Evolutionary conservation across 2,888 invertebrate species (phyloP), one percentile per base, ranked within the genome.

Genomic region (Flexamia atlantica): DNA sequence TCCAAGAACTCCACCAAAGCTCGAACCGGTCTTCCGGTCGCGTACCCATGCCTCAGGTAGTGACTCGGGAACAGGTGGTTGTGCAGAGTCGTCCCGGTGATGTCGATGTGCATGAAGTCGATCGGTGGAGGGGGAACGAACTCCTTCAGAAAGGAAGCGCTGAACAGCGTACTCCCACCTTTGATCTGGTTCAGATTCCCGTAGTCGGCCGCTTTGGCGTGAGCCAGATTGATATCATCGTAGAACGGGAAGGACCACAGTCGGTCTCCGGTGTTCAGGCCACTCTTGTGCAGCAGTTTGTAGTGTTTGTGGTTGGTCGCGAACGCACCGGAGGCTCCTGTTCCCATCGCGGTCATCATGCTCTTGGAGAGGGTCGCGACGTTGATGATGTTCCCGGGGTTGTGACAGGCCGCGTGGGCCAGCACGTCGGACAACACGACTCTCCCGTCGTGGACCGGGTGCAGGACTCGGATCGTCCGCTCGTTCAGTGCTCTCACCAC

Each of bases 311-410:
- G 90, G 0, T 92, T 92, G 84, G 92, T 93, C n/a, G 92, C 91
- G 88, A 92, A 94, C 0, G 92, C 91, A n/a, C 92, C 94, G 0
- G 92, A 89, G 0, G 92, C 92, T 12, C 90, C 91, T 40, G 90
- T 90, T 0, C 94, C 94, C 30, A 94, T 88, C 0, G 92, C 92
- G 60, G 91, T 90, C 79, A 89, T 89, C 80, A 93, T 91, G 12
- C 93, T 93, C 25, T 91, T 92, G 40, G 83, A 83, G 5, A 95
- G 90, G 40, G 95, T 95, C 30, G 94, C 95, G 86, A 97, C 92
- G 88, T 95, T 95, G 25, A 96, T 89, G 46, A 95, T 92, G 25
- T 94, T 90, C 53, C 91, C 89, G 0, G 95, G 94, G 72, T 92
- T 92, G 89, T 93, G 91, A 20, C 90, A 88, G 89, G 93, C 90